These are phyloP conservation scores for Mustelus asterias DNA, from an alignment of 2,113 vertebrate species.

Conservation along the genomic window DNA sequence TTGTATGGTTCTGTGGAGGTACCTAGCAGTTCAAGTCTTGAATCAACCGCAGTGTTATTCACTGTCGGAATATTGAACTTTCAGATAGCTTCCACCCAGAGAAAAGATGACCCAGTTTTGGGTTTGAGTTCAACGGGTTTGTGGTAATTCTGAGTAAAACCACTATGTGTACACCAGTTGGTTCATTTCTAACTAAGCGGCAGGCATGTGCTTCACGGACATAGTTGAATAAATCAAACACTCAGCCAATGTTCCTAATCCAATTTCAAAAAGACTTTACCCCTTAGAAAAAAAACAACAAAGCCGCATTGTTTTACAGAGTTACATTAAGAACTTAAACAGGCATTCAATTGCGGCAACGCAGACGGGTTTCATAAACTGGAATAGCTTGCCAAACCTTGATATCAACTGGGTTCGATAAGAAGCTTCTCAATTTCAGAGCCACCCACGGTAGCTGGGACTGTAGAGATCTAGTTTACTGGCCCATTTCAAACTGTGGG, in stretches of 20 bases:
- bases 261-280: background rate
- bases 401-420: slow-evolving; percentile 16
- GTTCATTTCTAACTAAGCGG: background rate
- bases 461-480: background rate
- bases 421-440: slow-evolving; percentile 20
- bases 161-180: background rate
- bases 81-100: background rate
- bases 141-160: background rate
- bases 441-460: background rate
- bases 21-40: background rate
- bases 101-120: background rate
- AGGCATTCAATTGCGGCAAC: background rate
- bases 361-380: background rate
- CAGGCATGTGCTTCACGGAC: background rate
- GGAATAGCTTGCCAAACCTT: background rate
- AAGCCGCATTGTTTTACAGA: background rate
- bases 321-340: slow-evolving; percentile 12
- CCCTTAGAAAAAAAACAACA: background rate
- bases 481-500: background rate
- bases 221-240: slow-evolving; percentile 17
- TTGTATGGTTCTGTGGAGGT: background rate
- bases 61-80: background rate
- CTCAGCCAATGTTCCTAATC: slow-evolving; percentile 25
- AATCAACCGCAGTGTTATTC: background rate
- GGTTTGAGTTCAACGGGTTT: slow-evolving; percentile 5